Conservation (phyloP, 2,113 vertebrate genomes). For the Brienomyrus longianalis region DNA sequence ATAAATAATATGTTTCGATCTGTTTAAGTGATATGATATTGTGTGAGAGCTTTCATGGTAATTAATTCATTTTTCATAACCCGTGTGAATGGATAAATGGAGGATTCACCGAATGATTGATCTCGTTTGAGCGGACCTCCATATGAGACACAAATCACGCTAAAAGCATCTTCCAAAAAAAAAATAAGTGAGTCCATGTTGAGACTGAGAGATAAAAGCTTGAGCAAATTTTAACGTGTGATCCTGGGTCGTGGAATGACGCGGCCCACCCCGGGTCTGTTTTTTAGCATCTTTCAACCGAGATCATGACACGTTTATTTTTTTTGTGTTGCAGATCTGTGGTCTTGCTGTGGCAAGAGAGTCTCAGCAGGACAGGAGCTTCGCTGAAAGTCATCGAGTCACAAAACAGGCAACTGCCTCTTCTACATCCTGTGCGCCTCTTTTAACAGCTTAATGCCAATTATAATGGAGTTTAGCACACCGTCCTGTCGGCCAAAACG, state of each 20-base stretch:
- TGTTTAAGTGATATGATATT: conserved; percentile 43
- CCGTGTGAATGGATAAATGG: conserved; percentile 50
- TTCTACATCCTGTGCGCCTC: neutral
- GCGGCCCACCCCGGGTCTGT: neutral
- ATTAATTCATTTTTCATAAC: conserved; percentile 62
- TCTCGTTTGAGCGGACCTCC: conserved; percentile 40
- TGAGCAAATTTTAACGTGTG: conserved; percentile 13
- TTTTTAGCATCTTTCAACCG: neutral
- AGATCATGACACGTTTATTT: neutral
- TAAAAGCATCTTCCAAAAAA: conserved; percentile 55
- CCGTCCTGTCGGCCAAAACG: neutral
- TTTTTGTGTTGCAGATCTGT: neutral
- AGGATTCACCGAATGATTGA: conserved; percentile 51
- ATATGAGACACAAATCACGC: conserved; percentile 59
- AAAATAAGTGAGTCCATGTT: conserved; percentile 22
- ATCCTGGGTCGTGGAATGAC: neutral
- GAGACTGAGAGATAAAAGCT: conserved; percentile 29
- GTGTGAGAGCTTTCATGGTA: conserved; percentile 56
- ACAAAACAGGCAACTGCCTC: neutral
- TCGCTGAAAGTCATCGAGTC: neutral
- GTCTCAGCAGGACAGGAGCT: neutral
- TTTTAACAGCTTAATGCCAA: neutral
- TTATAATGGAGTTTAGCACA: neutral
- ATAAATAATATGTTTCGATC: conserved; percentile 41
- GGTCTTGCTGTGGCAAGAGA: neutral